Percentiles rank a stretch among this genome's conserved stretches.
Conservation (phyloP, 2,888 invertebrate species). For the Drosophila vallismaia region DNA sequence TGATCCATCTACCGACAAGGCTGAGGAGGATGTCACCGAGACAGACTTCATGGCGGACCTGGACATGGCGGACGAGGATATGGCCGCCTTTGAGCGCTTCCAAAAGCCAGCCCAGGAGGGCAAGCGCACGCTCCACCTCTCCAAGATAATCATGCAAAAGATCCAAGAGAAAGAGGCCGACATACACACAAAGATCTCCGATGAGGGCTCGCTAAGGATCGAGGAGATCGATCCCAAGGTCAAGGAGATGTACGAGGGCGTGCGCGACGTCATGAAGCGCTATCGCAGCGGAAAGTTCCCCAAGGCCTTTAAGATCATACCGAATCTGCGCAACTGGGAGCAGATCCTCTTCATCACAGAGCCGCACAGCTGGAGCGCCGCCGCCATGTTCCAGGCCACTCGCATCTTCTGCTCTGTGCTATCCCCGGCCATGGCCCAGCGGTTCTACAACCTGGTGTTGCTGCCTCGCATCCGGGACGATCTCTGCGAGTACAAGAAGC, state of each 20-base stretch:
- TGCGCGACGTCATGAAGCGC: conserved; percentile 92
- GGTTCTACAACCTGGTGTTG: conserved; percentile 96
- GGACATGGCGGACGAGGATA: conserved; percentile 94
- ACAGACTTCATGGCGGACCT: conserved; percentile 89
- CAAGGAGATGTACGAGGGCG: conserved; percentile 94
- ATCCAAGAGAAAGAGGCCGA: conserved; percentile 96
- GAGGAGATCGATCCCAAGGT: conserved; percentile 93
- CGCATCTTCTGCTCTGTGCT: conserved; percentile 98
- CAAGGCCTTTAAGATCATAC: conserved; percentile 98
- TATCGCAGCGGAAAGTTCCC: conserved; percentile 98
- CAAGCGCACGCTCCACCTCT: conserved; percentile 89
- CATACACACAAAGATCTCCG: conserved; percentile 93
- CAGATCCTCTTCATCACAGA: conserved; percentile 94
- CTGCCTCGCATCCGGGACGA: conserved; percentile 97
- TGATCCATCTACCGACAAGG: conserved; percentile 49
- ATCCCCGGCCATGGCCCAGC: conserved; percentile 97
- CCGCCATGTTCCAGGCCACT: conserved; percentile 94
- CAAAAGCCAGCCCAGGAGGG: conserved; percentile 84
- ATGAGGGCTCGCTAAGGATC: conserved; percentile 88
- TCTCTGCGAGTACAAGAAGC: conserved; percentile 95
- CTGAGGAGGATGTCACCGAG: conserved; percentile 77
- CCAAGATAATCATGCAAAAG: conserved; percentile 96
- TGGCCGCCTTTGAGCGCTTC: conserved; percentile 93
- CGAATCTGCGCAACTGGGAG: conserved; percentile 96
- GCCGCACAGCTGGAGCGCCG: conserved; percentile 98